Percentiles rank a stretch among this genome's conserved stretches.
Conservation (phyloP, 1,140 invertebrate species). For the Bombus turneri region DNA sequence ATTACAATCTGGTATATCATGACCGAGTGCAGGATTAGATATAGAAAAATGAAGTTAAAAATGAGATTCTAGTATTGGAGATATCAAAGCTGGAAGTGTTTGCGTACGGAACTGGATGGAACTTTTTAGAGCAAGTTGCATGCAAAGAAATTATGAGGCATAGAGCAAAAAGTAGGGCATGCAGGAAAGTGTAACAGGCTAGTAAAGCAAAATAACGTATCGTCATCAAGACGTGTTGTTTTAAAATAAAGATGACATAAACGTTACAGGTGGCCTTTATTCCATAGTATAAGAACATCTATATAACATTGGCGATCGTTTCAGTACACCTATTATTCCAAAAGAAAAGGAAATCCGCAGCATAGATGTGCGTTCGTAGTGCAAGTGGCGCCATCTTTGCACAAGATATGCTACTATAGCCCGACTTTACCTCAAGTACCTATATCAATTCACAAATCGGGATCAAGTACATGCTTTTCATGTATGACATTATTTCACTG, state of each 20-base stretch:
- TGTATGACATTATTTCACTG: constrained; percentile 44
- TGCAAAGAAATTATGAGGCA: too few species aligned
- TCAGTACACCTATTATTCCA: neutral
- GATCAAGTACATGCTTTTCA: constrained; percentile 38
- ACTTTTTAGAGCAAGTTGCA: too few species aligned
- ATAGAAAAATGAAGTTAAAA: neutral
- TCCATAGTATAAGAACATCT: neutral
- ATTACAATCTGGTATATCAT: too few species aligned
- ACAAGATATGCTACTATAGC: constrained; percentile 25
- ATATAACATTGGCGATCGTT: neutral
- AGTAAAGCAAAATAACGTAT: neutral
- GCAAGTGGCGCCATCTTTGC: constrained; percentile 62
- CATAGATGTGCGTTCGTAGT: neutral
- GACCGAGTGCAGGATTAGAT: neutral
- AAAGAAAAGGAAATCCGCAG: constrained; percentile 1
- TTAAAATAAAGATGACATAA: neutral
- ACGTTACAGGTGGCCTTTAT: constrained; percentile 1
- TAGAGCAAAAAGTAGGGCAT: too few species aligned
- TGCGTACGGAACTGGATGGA: too few species aligned
- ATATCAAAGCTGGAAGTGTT: too few species aligned
- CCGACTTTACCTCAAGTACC: constrained; percentile 6
- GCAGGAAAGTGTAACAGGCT: too few species aligned
- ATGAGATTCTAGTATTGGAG: neutral
- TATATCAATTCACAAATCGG: constrained; percentile 37
- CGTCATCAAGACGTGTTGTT: neutral